Percentiles rank a stretch among this genome's conserved stretches.
phyloP scores from a whole-genome alignment of 1,140 invertebrate genomes.

The Nebria ingens region DNA sequence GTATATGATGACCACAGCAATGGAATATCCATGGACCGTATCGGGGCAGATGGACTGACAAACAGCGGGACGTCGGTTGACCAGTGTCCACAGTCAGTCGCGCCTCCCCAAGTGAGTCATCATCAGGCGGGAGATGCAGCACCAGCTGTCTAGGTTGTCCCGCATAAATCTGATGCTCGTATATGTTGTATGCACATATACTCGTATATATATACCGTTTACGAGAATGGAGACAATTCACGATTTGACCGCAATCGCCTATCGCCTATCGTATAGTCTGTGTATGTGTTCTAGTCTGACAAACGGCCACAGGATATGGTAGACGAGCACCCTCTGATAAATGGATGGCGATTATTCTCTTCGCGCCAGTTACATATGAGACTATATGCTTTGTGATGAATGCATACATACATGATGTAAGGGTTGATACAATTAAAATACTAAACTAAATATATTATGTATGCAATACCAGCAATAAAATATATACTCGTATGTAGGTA shows the following conservation, averaged over 20 bases:
- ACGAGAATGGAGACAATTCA: background rate
- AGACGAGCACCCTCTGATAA: background rate
- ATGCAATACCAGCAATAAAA: too few relatives aligned
- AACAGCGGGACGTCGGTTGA: background rate
- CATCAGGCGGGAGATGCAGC: background rate
- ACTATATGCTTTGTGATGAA: too few relatives aligned
- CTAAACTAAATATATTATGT: too few relatives aligned
- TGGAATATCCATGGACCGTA: background rate
- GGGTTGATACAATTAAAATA: too few relatives aligned
- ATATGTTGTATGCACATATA: too few relatives aligned
- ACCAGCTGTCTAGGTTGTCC: background rate
- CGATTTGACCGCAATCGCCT: background rate
- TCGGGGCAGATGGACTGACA: background rate
- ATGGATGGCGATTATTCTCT: constrained; percentile 4
- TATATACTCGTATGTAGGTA: too few relatives aligned
- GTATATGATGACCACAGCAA: background rate
- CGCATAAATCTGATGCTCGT: background rate
- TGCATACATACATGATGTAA: too few relatives aligned
- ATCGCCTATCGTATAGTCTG: too few relatives aligned
- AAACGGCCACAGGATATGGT: constrained; percentile 2
- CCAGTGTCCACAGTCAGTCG: background rate
- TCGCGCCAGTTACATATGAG: too few relatives aligned
- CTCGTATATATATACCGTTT: too few relatives aligned
- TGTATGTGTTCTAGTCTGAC: background rate
- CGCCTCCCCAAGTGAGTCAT: background rate